Evolutionary conservation across 2,888 invertebrate species (phyloP), one percentile per base, ranked within the genome.

Genomic region (Anaspis maculata): DNA sequence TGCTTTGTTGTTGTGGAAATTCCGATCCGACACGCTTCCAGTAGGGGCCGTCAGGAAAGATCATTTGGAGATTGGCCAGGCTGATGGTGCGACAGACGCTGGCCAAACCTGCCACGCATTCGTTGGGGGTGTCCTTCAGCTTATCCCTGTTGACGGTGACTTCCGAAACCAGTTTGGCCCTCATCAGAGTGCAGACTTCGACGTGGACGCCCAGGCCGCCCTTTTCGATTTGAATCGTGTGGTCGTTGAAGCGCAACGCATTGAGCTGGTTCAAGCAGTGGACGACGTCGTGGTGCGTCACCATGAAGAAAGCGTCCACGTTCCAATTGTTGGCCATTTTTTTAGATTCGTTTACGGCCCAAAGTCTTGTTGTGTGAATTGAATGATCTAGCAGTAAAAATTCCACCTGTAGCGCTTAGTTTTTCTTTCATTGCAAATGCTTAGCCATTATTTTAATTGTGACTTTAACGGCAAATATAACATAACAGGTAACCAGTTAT

Each of bases 121-220:
- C 79, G 13, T 74, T 73, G 12, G 78, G 74, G 16, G 83, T 75
- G 46, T 77, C 76, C 72, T 84, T 82, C 19, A 87, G 66, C 61
- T 85, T 79, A 52, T 75, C 72, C 38, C 83, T 74, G 55, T 87
- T 88, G 1, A 71, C 76, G 57, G 77, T 77, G 1, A 86, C 79
- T 71, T 88, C 87, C 0, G 84, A 83, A 7, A 83, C 78, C 21
- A 88, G 68, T 61, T 87, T 87, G 27, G 81, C 81, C 49, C 86
- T 73, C 78, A 87, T 79, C 48, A 83, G 79, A 1, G 80, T 78
- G 55, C 86, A 86, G 1, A 87, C 86, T 53, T 82, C 76, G 49
- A 86, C 83, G 43, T 86, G 79, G 7, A 84, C 83, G 35, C 80
- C 83, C 29, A 79, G 59, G 10, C 56, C 55, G 3, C 60, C 61